These are phyloP conservation scores for Lamellibrachia luymesi DNA, from an alignment of 1,140 invertebrate species.

Conservation along the genomic window DNA sequence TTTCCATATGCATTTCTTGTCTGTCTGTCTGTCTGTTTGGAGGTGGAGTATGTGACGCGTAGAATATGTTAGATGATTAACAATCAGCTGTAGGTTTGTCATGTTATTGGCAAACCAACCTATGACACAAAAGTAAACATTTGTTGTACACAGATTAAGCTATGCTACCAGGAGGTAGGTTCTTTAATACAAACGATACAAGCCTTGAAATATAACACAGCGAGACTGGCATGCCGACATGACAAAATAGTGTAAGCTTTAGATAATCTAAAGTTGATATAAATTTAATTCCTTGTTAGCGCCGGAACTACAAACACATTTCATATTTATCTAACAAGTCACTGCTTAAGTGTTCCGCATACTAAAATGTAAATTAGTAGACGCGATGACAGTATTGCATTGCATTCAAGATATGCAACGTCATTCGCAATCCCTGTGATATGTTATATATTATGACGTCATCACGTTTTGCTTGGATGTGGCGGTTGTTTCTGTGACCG, in stretches of 20 bases:
- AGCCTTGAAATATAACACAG: neutral
- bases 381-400: neutral
- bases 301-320: neutral
- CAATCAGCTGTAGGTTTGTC: too few species aligned
- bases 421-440: neutral
- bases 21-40: too few species aligned
- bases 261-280: neutral
- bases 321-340: neutral
- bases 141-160: too few species aligned
- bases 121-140: too few species aligned
- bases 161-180: too few species aligned
- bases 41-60: too few species aligned
- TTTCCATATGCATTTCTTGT: too few species aligned
- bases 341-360: neutral
- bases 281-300: neutral
- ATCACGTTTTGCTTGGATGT: neutral
- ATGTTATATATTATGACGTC: neutral
- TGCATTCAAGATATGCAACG: too few species aligned
- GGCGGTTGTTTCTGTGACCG: neutral
- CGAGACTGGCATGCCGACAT: neutral
- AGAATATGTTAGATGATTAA: too few species aligned
- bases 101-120: too few species aligned
- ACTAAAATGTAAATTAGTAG: neutral
- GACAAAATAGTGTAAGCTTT: neutral
- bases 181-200: neutral